These are phyloP conservation scores for Rhea americana DNA, from an alignment of 2,113 vertebrate species.

Conservation along the genomic window DNA sequence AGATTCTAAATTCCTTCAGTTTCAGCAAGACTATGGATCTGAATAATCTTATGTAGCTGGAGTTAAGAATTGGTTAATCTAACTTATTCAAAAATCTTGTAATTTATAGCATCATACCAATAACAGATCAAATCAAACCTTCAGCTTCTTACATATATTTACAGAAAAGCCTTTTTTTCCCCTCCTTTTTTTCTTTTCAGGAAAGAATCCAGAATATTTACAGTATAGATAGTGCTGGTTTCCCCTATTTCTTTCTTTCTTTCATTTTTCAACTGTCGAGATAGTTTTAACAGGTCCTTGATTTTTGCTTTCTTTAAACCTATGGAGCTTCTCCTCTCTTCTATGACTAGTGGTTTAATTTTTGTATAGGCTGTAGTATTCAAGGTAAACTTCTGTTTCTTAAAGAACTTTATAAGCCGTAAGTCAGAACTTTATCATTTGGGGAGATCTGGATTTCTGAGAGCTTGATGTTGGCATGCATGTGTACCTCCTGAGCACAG, in stretches of 20 bases:
- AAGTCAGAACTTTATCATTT: neutral
- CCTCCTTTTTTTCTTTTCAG: neutral
- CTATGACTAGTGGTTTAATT: neutral
- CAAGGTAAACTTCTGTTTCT: neutral
- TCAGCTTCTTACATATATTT: slow-evolving; percentile 2
- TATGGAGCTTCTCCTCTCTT: neutral
- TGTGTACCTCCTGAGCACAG: fast-evolving
- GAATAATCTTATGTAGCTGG: slow-evolving; percentile 5
- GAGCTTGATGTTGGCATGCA: neutral
- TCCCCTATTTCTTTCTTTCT: neutral
- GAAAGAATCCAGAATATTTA: slow-evolving; percentile 14
- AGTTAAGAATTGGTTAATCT: slow-evolving; percentile 23
- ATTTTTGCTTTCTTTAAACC: neutral
- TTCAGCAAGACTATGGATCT: slow-evolving; percentile 23
- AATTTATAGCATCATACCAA: neutral
- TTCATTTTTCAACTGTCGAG: neutral
- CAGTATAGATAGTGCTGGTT: neutral
- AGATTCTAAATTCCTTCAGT: slow-evolving; percentile 35
- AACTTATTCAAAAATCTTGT: slow-evolving; percentile 6
- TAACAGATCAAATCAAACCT: slow-evolving; percentile 2
- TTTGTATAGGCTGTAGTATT: neutral
- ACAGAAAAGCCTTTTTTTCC: neutral
- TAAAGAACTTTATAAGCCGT: neutral
- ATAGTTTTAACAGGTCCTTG: neutral
- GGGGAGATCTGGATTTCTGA: neutral